Evolutionary conservation across 2,113 vertebrate genomes (phyloP), one percentile per base, ranked within the genome.

Genomic region (Brienomyrus longianalis): DNA sequence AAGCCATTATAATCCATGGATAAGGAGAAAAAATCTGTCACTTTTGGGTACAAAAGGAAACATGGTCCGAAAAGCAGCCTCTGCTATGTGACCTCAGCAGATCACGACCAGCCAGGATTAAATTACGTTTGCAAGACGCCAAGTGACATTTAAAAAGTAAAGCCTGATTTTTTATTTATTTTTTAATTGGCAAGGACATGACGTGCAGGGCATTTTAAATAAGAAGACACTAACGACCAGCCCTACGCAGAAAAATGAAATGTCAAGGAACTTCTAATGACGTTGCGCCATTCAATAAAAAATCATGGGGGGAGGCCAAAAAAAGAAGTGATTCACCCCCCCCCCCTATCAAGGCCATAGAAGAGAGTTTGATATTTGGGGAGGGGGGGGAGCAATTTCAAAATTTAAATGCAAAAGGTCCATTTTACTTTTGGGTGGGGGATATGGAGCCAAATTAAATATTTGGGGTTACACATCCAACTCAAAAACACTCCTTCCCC

Each of bases 101-200:
- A 5, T 87, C 85, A 39, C 31, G 3, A 35, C 35, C 3, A 27
- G 56, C 56, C 87, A 48, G 43, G n/a, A 45, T 45, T 59, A 88
- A 39, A 62, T 88, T 56, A 52, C 2, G 45, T 43, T 19, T 31
- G 51, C 13, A 54, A 86, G 47, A 87, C 8, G 19, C 54, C 19
- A 45, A 88, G 52, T 88, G 35, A 62, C 86, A 88, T 62, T 62
- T 88, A 88, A 59, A 87, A 62, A 27, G 70, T 77, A 39, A 77
- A 47, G 39, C 47, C 80, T 83, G 35, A 43, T 47, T 47, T 43
- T 80, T 43, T 43, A 27, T 27, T 62, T 48, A 10, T 83, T 83
- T 47, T 23, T 84, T 48, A n/a, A 45, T 88, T 62, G 54, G 35
- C 35, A 66, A 27, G 54, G 9, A 88, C 39, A 62, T 23, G 35